Percentiles rank a stretch among this genome's conserved stretches.
These are phyloP conservation scores for Drosophila melanogaster DNA, from an alignment of 1,140 invertebrate genomes.

Conservation along the genomic window Release_6_plus_ISO1_MT NC_004354.4:14084501-14085000, in stretches of 20 bases:
- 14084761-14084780: not conserved
- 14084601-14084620: not conserved
- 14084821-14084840: conserved; percentile 57
- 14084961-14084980: conserved; percentile 43
- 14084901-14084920: conserved; percentile 15
- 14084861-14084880: conserved; percentile 73
- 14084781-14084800: not conserved
- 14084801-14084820: conserved; percentile 24
- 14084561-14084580: not conserved
- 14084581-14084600: conserved; percentile 2
- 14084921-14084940: conserved; percentile 16
- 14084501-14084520: not conserved
- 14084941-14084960: conserved; percentile 7
- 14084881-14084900: conserved; percentile 26
- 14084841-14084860: conserved; percentile 81
- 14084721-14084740: conserved; percentile 10
- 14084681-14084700: not conserved
- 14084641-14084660: not conserved
- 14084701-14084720: conserved; percentile 17
- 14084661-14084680: conserved; percentile 1
- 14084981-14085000: conserved; percentile 72
- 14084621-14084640: not conserved
- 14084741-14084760: conserved; percentile 34
- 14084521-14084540: conserved; percentile 4
- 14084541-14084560: not conserved